These are phyloP conservation scores for Batillaria attramentaria DNA, from an alignment of 1,140 invertebrate genomes.

Conservation along the genomic window DNA sequence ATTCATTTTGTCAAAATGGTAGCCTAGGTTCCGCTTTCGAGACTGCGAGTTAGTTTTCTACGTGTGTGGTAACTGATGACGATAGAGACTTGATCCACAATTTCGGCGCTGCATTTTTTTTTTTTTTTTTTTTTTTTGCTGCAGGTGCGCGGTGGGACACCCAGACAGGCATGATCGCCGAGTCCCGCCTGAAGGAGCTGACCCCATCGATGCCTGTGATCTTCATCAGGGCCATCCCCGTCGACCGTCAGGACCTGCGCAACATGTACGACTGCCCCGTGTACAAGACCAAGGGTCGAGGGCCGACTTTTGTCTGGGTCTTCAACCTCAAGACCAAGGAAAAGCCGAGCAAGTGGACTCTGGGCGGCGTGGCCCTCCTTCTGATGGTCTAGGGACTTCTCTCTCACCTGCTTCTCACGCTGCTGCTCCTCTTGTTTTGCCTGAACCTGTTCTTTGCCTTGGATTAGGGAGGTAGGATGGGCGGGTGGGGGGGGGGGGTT, in stretches of 20 bases:
- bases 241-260: conserved; percentile 92
- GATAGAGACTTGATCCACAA: not conserved
- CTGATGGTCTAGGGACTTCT: conserved; percentile 80
- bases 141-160: conserved; percentile 40
- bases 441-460: not conserved
- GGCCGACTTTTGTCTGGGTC: conserved; percentile 96
- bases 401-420: not conserved
- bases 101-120: not conserved
- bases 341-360: conserved; percentile 93
- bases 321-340: conserved; percentile 96
- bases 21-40: too few species aligned
- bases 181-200: conserved; percentile 91
- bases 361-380: conserved; percentile 91
- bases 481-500: not conserved
- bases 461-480: not conserved
- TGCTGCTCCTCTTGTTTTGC: not conserved
- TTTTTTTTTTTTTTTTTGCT: too few species aligned
- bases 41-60: too few species aligned
- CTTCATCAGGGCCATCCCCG: conserved; percentile 89
- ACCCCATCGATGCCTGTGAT: conserved; percentile 96
- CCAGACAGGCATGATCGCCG: conserved; percentile 78
- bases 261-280: conserved; percentile 97
- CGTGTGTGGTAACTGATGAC: not conserved
- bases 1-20: too few species aligned
- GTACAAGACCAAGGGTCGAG: conserved; percentile 91